Conservation (phyloP, 2,888 invertebrate species). For the Pocota personata region DNA sequence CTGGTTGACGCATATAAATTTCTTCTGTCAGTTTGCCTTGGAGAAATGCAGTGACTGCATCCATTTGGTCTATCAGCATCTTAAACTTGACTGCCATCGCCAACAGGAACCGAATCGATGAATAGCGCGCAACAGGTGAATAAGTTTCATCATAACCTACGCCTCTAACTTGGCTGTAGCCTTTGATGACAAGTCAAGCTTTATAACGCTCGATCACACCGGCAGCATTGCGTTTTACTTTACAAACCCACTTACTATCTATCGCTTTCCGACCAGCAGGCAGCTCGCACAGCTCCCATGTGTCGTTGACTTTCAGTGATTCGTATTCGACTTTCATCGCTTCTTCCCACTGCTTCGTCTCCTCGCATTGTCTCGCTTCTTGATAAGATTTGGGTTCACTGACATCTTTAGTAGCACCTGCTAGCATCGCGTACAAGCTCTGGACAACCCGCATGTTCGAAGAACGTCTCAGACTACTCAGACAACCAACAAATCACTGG, state of each 20-base stretch:
- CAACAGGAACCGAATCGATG: too few species aligned
- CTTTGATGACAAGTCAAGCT: slow-evolving; percentile 29
- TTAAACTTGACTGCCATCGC: too few species aligned
- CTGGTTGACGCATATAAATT: too few species aligned
- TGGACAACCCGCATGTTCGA: background rate
- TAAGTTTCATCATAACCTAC: slow-evolving; percentile 29
- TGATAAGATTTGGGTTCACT: background rate
- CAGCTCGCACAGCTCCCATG: background rate
- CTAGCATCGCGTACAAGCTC: slow-evolving; percentile 1
- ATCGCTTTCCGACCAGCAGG: too few species aligned
- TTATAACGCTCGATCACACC: slow-evolving; percentile 1
- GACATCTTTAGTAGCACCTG: background rate
- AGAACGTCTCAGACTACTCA: background rate
- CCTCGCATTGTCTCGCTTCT: background rate
- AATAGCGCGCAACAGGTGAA: slow-evolving; percentile 30
- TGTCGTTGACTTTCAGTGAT: background rate
- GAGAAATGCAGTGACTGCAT: too few species aligned
- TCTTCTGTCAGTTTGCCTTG: too few species aligned
- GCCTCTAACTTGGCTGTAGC: slow-evolving; percentile 9
- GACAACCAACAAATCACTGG: background rate
- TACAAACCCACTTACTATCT: too few species aligned
- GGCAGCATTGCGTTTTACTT: background rate
- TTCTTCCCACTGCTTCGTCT: background rate
- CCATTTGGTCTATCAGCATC: too few species aligned
- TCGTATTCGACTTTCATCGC: slow-evolving; percentile 5